Evolutionary conservation across 2,888 invertebrate species (phyloP).

Genomic region (Danaus chrysippus): DNA sequence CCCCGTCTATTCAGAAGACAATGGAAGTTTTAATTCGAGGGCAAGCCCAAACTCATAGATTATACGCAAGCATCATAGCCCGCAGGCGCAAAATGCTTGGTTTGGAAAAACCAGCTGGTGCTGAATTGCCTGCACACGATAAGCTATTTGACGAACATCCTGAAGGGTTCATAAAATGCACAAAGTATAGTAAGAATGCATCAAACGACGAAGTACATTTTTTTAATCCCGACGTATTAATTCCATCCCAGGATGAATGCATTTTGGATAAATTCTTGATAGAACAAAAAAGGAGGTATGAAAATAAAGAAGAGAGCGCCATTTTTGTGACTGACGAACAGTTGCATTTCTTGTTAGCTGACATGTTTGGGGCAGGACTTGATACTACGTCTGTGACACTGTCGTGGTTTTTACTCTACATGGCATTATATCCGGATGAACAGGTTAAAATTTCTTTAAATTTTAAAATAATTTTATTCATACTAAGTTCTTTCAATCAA

Average conservation of each 20-base stretch:
- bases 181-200: constrained; percentile 63
- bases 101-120: constrained; percentile 49
- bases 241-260: constrained; percentile 66
- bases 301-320: constrained; percentile 58
- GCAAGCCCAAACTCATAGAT: constrained; percentile 83
- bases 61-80: constrained; percentile 84
- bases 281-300: constrained; percentile 78
- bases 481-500: too few relatives aligned
- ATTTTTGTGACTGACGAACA: constrained; percentile 82
- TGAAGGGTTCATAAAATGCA: constrained; percentile 64
- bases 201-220: constrained; percentile 56
- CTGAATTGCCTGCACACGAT: constrained; percentile 50
- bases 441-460: constrained; percentile 66
- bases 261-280: constrained; percentile 83
- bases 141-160: constrained; percentile 58
- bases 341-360: constrained; percentile 86
- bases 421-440: constrained; percentile 83
- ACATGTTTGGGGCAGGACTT: constrained; percentile 91
- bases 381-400: constrained; percentile 90
- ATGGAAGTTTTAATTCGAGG: constrained; percentile 83
- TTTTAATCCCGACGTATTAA: constrained; percentile 63
- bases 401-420: constrained; percentile 88
- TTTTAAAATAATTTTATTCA: background rate
- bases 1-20: constrained; percentile 80
- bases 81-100: constrained; percentile 68